These are phyloP conservation scores for Branchipolynoe longqiensis DNA, from an alignment of 2,888 invertebrate species.

Conservation along the genomic window DNA sequence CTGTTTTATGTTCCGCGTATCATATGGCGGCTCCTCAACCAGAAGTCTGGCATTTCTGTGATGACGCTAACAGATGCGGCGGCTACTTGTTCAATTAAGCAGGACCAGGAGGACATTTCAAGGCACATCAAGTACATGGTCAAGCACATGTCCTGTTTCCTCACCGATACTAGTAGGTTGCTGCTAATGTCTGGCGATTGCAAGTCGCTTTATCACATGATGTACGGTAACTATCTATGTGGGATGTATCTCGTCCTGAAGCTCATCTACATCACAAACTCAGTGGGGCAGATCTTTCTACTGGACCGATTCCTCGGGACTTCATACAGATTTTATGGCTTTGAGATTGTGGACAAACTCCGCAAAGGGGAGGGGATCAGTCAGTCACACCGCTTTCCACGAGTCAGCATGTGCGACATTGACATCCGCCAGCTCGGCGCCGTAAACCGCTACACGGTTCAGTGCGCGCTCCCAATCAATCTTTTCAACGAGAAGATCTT, in stretches of 20 bases:
- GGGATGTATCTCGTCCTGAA: slow-evolving; percentile 82
- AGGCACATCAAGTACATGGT: slow-evolving; percentile 74
- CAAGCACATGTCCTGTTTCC: slow-evolving; percentile 81
- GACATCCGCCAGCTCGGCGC: slow-evolving; percentile 80
- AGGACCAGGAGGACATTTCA: slow-evolving; percentile 62
- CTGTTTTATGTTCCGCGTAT: slow-evolving; percentile 80
- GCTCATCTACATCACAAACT: slow-evolving; percentile 82
- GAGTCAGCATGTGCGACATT: slow-evolving; percentile 81
- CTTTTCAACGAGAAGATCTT: slow-evolving; percentile 78
- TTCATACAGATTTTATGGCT: slow-evolving; percentile 80
- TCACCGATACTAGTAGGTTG: slow-evolving; percentile 79
- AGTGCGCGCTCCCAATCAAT: slow-evolving; percentile 79
- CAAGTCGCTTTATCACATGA: slow-evolving; percentile 72
- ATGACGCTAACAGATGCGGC: slow-evolving; percentile 65
- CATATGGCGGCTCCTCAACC: slow-evolving; percentile 81
- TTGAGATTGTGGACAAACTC: slow-evolving; percentile 82
- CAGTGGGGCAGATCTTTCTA: slow-evolving; percentile 82
- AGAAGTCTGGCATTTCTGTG: slow-evolving; percentile 64
- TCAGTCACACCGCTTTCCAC: slow-evolving; percentile 79
- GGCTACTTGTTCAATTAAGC: slow-evolving; percentile 62
- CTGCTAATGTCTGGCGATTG: slow-evolving; percentile 77
- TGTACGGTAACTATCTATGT: slow-evolving; percentile 82
- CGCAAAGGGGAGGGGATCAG: slow-evolving; percentile 79
- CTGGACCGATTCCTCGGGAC: slow-evolving; percentile 82
- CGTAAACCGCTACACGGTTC: slow-evolving; percentile 82